Evolutionary conservation across 1,140 invertebrate genomes (phyloP).

Genomic region (Conopomorpha cramerella): DNA sequence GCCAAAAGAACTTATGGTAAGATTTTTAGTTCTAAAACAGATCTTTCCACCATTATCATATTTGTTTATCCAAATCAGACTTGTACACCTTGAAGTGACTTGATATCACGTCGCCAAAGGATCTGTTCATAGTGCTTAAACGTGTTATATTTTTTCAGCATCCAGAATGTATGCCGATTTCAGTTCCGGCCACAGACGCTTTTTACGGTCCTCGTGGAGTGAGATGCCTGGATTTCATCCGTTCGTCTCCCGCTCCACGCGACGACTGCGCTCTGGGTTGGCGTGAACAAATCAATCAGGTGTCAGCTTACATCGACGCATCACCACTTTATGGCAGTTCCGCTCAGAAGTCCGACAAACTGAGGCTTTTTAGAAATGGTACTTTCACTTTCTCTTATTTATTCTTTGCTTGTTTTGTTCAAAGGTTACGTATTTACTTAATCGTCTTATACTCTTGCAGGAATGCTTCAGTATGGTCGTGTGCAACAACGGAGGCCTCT

Average conservation of each 20-base stretch:
- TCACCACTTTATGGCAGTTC: constrained; percentile 92
- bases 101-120: too few species aligned
- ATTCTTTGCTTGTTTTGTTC: too few species aligned
- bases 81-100: too few species aligned
- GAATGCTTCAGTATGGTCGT: constrained; percentile 70
- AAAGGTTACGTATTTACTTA: too few species aligned
- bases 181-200: constrained; percentile 71
- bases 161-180: constrained; percentile 82
- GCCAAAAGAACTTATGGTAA: constrained; percentile 66
- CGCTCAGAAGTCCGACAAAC: constrained; percentile 72
- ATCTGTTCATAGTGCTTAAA: too few species aligned
- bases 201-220: constrained; percentile 73
- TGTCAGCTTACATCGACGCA: constrained; percentile 89
- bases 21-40: constrained; percentile 4
- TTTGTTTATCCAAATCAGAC: too few species aligned
- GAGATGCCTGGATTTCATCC: constrained; percentile 75
- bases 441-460: constrained; percentile 35
- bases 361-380: constrained; percentile 75
- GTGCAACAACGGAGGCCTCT: constrained; percentile 62
- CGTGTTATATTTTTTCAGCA: constrained; percentile 62
- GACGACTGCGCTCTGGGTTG: constrained; percentile 73
- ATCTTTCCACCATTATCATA: too few species aligned
- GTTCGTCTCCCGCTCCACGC: constrained; percentile 72
- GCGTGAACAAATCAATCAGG: constrained; percentile 77
- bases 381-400: too few species aligned